phyloP scores from a whole-genome alignment of 1,140 invertebrate genomes.

The Proctacanthus coquilletti region DNA sequence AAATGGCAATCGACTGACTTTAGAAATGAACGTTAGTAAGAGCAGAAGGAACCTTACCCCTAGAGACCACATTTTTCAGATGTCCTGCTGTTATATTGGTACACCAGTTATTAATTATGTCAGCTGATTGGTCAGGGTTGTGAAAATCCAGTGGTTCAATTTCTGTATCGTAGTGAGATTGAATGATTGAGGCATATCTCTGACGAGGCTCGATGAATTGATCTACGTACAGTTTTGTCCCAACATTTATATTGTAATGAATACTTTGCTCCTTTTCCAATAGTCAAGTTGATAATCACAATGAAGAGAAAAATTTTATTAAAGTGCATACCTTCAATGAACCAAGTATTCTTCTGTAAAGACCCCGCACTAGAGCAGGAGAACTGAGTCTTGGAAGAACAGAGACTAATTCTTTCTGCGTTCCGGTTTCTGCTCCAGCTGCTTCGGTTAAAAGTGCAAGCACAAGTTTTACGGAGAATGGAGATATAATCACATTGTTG shows the following conservation, averaged over 20 bases:
- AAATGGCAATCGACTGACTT: too few relatives aligned
- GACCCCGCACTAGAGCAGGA: conserved; percentile 31
- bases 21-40: conserved; percentile 13
- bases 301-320: too few relatives aligned
- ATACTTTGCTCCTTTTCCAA: too few relatives aligned
- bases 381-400: too few relatives aligned
- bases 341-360: conserved; percentile 34
- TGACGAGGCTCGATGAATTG: conserved; percentile 35
- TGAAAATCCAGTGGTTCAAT: conserved; percentile 46
- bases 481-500: conserved; percentile 57
- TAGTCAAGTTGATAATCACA: too few relatives aligned
- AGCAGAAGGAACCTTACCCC: too few relatives aligned
- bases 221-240: conserved; percentile 49
- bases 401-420: conserved; percentile 40
- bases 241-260: too few relatives aligned
- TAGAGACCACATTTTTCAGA: conserved; percentile 48
- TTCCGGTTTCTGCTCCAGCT: conserved; percentile 42
- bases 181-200: conserved; percentile 37
- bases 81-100: conserved; percentile 49
- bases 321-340: too few relatives aligned
- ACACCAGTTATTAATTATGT: conserved; percentile 57
- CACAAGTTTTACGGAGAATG: conserved; percentile 60
- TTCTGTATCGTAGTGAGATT: conserved; percentile 37
- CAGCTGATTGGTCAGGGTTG: conserved; percentile 33
- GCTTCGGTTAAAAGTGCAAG: conserved; percentile 57